These are phyloP conservation scores for Cyphomyrus discorhynchus DNA, from an alignment of 2,113 vertebrate genomes.

Conservation along the genomic window DNA sequence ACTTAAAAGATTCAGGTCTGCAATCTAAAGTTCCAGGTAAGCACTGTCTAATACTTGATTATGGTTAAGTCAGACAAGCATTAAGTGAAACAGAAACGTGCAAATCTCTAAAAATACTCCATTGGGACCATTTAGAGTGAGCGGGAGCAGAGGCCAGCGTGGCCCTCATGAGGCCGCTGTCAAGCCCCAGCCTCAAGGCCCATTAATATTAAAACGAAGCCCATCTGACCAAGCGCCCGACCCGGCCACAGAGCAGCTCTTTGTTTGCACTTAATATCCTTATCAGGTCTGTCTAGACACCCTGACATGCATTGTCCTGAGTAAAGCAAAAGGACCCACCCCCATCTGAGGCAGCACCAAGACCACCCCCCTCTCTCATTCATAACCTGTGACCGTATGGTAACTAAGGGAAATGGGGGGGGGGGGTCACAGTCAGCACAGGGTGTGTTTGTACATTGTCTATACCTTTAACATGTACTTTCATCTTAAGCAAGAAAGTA, in stretches of 20 bases:
- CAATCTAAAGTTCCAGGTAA: neutral
- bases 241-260: conserved; percentile 44
- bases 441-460: neutral
- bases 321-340: neutral
- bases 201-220: conserved; percentile 40
- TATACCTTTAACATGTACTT: too few relatives aligned
- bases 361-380: neutral
- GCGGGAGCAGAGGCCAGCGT: neutral
- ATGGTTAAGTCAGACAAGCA: neutral
- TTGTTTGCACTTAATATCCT: conserved; percentile 63
- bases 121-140: neutral
- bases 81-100: neutral
- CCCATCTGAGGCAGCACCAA: neutral
- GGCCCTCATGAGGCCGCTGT: neutral
- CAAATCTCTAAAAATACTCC: neutral
- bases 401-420: neutral
- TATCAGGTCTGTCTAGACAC: conserved; percentile 64
- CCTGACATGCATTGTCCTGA: conserved; percentile 47
- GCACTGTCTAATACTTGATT: neutral
- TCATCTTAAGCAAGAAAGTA: neutral
- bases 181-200: conserved; percentile 23
- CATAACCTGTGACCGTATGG: neutral
- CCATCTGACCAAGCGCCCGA: conserved; percentile 50
- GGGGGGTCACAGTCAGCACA: neutral
- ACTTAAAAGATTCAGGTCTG: neutral